These are phyloP conservation scores for Agapornis roseicollis DNA, from an alignment of 2,113 vertebrate genomes.

Conservation along the genomic window DNA sequence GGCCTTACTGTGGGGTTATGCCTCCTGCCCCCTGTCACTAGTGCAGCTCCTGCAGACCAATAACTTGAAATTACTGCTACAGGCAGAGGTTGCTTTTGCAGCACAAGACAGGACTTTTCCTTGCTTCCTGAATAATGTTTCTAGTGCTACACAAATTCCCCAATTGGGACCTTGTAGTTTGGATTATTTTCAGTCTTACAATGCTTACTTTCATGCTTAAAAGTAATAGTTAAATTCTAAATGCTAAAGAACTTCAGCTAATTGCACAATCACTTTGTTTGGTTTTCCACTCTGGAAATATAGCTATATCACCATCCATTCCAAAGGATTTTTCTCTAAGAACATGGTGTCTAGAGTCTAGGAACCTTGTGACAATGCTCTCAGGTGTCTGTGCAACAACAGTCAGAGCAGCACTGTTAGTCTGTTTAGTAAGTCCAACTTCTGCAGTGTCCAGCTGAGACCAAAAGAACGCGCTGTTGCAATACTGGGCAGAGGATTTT, in stretches of 20 bases:
- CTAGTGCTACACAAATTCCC: not conserved
- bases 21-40: not conserved
- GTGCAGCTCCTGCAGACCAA: not conserved
- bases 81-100: not conserved
- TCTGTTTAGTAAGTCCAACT: not conserved
- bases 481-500: not conserved
- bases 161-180: not conserved
- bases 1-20: rapidly evolving
- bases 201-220: not conserved
- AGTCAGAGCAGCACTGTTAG: not conserved
- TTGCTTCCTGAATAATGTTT: not conserved
- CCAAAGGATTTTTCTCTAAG: not conserved
- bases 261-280: not conserved
- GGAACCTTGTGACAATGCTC: not conserved
- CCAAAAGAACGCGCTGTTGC: not conserved
- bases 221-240: not conserved
- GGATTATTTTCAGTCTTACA: not conserved
- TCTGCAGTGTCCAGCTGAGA: not conserved
- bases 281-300: not conserved
- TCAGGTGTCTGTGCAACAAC: not conserved
- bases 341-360: not conserved
- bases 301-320: not conserved
- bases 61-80: not conserved
- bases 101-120: not conserved
- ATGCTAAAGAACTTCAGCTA: not conserved